These are phyloP conservation scores for Ochropleura plecta DNA, from an alignment of 2,888 invertebrate genomes.

Conservation along the genomic window DNA sequence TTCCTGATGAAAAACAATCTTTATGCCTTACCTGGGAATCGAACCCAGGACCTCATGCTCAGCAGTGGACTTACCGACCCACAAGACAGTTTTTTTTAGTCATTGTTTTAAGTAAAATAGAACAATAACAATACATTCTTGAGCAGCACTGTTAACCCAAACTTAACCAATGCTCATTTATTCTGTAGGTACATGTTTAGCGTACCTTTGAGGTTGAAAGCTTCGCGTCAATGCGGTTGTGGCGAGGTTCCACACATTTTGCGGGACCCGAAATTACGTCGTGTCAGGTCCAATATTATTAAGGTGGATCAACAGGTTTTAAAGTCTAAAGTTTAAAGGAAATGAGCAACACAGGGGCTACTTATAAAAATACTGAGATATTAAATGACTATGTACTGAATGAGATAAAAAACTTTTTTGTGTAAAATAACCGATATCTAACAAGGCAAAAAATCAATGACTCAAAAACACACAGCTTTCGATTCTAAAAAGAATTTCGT, in stretches of 20 bases:
- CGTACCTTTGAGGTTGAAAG: conserved; percentile 10
- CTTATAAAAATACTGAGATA: neutral
- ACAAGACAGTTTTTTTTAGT: neutral
- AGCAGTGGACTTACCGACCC: no score
- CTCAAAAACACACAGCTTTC: no score
- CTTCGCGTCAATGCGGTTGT: conserved; percentile 6
- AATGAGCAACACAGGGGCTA: neutral
- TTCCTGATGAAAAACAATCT: no score
- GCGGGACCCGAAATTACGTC: conserved; percentile 25
- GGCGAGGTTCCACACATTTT: neutral
- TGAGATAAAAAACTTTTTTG: neutral
- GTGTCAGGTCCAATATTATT: conserved; percentile 1
- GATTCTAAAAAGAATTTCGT: no score
- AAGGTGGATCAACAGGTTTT: conserved; percentile 25
- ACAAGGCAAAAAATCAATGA: no score
- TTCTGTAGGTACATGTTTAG: neutral
- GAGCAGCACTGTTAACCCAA: neutral
- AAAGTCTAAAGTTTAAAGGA: neutral
- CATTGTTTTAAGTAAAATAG: neutral
- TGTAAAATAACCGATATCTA: no score
- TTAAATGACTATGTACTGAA: neutral
- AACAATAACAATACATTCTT: neutral
- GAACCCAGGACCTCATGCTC: no score
- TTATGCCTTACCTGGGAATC: no score
- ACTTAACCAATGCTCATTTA: conserved; percentile 9